Conservation (phyloP, 2,797 vertebrate genomes). For the Lacerta viridis region DNA sequence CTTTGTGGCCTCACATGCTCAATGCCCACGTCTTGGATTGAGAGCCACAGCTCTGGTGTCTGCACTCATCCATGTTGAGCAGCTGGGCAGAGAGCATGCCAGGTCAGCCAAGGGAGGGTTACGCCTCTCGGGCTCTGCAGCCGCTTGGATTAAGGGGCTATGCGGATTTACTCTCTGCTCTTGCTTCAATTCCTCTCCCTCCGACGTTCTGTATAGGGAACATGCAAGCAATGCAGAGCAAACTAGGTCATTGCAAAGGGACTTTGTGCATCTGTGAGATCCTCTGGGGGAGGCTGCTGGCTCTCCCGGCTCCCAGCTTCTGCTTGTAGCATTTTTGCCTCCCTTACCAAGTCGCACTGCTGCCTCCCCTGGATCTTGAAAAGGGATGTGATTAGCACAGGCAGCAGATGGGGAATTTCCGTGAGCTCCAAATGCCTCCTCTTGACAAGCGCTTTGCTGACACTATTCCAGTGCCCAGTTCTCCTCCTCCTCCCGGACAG, state of each 20-base stretch:
- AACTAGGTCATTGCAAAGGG: conserved; percentile 67
- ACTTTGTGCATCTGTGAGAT: conserved; percentile 10
- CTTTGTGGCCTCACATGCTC: conserved; percentile 4
- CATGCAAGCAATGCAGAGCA: conserved; percentile 41
- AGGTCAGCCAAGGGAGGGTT: conserved; percentile 53
- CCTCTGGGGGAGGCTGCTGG: background rate
- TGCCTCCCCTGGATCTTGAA: background rate
- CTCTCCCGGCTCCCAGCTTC: background rate
- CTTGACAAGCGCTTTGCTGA: conserved; percentile 17
- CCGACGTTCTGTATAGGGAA: conserved; percentile 12
- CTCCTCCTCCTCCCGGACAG: rapidly evolving
- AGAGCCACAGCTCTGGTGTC: conserved; percentile 18
- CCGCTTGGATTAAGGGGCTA: conserved; percentile 72
- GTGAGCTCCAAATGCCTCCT: background rate
- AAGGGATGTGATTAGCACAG: conserved; percentile 34
- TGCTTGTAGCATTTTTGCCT: conserved; percentile 21
- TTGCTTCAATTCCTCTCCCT: conserved; percentile 50
- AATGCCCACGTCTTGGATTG: conserved; percentile 1
- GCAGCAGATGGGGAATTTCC: conserved; percentile 55
- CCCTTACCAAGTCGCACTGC: conserved; percentile 12
- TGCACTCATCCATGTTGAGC: background rate
- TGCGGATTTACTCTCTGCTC: conserved; percentile 63
- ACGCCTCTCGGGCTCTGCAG: conserved; percentile 41
- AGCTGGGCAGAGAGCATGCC: conserved; percentile 52
- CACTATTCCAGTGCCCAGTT: conserved; percentile 8